These are phyloP conservation scores for Cyprinodon tularosa DNA, from an alignment of 2,113 vertebrate genomes.

Conservation along the genomic window DNA sequence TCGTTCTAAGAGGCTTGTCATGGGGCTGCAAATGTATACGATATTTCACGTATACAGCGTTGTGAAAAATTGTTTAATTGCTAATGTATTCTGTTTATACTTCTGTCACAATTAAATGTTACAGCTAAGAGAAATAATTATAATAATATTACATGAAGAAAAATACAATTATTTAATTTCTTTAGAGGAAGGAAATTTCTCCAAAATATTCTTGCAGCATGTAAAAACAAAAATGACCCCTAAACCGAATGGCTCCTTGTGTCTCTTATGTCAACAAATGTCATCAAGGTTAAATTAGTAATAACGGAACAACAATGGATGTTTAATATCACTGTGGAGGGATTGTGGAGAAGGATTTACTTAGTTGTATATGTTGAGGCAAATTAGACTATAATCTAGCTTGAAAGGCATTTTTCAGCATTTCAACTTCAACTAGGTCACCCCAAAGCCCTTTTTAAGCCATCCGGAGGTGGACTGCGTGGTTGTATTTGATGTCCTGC, in stretches of 20 bases:
- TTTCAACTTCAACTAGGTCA: too few species aligned
- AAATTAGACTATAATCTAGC: too few species aligned
- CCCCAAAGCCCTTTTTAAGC: too few species aligned
- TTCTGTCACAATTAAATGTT: not conserved
- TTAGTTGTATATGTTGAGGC: too few species aligned
- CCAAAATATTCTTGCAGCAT: not conserved
- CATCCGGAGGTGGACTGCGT: not conserved
- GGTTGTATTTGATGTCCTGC: too few species aligned
- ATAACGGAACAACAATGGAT: not conserved
- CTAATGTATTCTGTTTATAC: not conserved
- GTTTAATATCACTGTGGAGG: not conserved
- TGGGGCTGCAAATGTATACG: not conserved
- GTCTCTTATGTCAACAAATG: not conserved
- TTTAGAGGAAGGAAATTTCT: not conserved
- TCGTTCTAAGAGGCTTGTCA: constrained; percentile 23
- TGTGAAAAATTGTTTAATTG: not conserved
- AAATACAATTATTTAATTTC: not conserved
- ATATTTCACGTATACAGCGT: not conserved
- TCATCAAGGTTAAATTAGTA: not conserved
- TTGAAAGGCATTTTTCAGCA: too few species aligned
- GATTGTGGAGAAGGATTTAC: too few species aligned
- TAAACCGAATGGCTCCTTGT: not conserved
- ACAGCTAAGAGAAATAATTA: not conserved
- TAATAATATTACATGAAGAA: not conserved
- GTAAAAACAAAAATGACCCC: not conserved